phyloP scores from a whole-genome alignment of 2,113 vertebrate species.

The Labeo catla region DNA sequence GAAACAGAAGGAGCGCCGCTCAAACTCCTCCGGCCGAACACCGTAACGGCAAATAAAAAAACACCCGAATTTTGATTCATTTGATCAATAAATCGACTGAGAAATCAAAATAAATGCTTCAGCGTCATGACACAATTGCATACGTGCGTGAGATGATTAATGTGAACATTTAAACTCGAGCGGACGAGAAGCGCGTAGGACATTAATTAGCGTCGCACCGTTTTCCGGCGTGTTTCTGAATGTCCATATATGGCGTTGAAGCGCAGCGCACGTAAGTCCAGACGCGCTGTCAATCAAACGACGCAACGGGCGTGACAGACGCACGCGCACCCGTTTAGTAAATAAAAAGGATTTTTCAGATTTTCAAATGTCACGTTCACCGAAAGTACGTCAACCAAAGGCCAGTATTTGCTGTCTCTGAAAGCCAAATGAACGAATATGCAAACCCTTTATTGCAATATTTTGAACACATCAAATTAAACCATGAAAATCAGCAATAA shows the following conservation, averaged over 20 bases:
- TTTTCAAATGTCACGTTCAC: background rate
- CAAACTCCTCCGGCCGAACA: slow-evolving; percentile 57
- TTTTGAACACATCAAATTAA: background rate
- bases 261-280: slow-evolving; percentile 48
- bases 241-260: slow-evolving; percentile 72
- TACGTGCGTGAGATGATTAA: background rate
- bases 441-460: background rate
- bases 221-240: slow-evolving; percentile 62
- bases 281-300: slow-evolving; percentile 55
- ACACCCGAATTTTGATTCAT: background rate
- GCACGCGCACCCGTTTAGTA: too few species aligned
- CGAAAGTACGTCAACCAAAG: background rate
- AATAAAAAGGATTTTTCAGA: too few species aligned
- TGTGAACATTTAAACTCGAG: background rate
- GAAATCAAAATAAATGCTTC: background rate
- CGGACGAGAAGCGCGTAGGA: slow-evolving; percentile 36
- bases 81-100: accelerated
- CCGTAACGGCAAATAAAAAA: background rate
- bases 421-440: background rate
- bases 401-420: background rate
- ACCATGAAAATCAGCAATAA: background rate
- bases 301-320: background rate
- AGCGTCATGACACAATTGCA: accelerated
- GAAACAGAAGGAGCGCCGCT: slow-evolving; percentile 65
- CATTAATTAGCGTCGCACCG: slow-evolving; percentile 69